Base-by-base conservation (phyloP, 2,113 vertebrate genomes). In the Cottus gobio region DNA sequence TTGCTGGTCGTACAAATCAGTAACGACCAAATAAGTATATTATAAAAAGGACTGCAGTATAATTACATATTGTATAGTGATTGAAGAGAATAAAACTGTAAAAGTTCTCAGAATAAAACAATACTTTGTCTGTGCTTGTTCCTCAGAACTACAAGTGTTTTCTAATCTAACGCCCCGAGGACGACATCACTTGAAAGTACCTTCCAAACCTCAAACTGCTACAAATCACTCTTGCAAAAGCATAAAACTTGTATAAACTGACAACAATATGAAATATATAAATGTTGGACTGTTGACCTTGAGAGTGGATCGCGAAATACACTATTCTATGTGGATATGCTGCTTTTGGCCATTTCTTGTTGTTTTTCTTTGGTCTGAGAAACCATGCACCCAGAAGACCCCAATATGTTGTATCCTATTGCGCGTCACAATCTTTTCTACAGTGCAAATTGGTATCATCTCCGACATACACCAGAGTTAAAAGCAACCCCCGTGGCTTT, bases 381-480 rank as follows among this genome's bases (percentile, higher is more conserved):
- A 65, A 15, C 24, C 24, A 34, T 73, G 2, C 37, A 37, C 22
- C 10, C 31, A 44, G 7, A 74, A 56, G 52, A 56, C 9, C 2
- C 39, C 56, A 60, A 66, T 13, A 56, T 61, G 50, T 20, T 57
- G 34, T 50, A 66, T 36, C n/a, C 37, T 50, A 9, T 26, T 57
- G 22, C 2, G 1, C 22, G 37, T 7, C n/a, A 54, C 9, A 39
- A 16, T 65, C 1, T 54, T 57, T 56, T 44, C 60, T 50, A 26
- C 31, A 44, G 20, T 3, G 22, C 6, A 60, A 78, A 60, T 31
- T 34, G 34, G 16, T 11, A 8, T 30, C 15, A 71, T 75, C 64
- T 60, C 39, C 77, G 39, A 52, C 37, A 58, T 15, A 50, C 62
- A 68, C 30, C 50, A 31, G 46, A 69, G 11, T 62, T 61, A 80